A percentile compares a stretch with the other conserved stretches of the same genome.
These are phyloP conservation scores for Ophion ellenae DNA, from an alignment of 2,888 invertebrate genomes.

Conservation along the genomic window DNA sequence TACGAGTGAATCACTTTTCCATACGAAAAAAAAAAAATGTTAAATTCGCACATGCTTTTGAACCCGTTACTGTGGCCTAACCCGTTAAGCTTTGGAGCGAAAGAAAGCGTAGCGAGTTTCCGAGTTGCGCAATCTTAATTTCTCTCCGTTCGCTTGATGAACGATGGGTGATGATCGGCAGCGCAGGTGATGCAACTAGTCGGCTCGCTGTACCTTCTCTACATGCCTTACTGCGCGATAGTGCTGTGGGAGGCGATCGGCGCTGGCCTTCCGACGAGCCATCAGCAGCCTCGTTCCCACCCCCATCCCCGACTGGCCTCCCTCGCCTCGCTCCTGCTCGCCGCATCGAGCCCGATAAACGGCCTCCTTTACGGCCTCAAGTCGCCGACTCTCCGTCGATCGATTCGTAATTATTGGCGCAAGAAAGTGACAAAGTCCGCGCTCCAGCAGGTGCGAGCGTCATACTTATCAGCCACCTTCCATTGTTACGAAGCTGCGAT, in stretches of 20 bases:
- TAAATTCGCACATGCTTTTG: too few species aligned
- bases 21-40: too few species aligned
- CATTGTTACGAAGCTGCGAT: slow-evolving; percentile 9
- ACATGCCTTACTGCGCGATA: slow-evolving; percentile 90
- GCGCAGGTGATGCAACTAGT: slow-evolving; percentile 88
- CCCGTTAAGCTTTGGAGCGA: neutral
- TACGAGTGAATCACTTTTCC: too few species aligned
- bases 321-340: slow-evolving; percentile 87
- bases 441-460: slow-evolving; percentile 86
- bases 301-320: slow-evolving; percentile 85
- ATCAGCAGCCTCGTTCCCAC: slow-evolving; percentile 69
- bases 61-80: too few species aligned
- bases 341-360: slow-evolving; percentile 90
- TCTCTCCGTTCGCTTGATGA: neutral
- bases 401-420: slow-evolving; percentile 91
- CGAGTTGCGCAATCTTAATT: neutral
- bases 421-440: slow-evolving; percentile 92
- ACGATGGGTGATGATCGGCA: neutral
- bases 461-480: slow-evolving; percentile 15
- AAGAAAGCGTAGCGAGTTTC: neutral
- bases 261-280: slow-evolving; percentile 71
- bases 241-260: slow-evolving; percentile 88
- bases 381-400: slow-evolving; percentile 89
- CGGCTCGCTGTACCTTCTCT: slow-evolving; percentile 89
- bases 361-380: slow-evolving; percentile 92